Evolutionary conservation across 2,113 vertebrate genomes (phyloP), one percentile per base, ranked within the genome.

Genomic region (Macquaria ambigua): DNA sequence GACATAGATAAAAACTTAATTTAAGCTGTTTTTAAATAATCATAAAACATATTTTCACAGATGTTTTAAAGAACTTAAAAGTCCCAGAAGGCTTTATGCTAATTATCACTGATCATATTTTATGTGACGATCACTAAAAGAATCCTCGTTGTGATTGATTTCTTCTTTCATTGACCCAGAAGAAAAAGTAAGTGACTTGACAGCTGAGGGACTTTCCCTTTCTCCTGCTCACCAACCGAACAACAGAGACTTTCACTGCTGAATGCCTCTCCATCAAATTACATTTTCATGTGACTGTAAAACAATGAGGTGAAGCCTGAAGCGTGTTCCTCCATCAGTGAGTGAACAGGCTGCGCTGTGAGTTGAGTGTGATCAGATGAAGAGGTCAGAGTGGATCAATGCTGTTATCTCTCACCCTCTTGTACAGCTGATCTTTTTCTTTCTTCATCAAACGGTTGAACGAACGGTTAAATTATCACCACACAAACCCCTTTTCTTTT

Each of bases 341-440:
- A 67, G 11, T 20, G 4, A 55, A 69, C 50, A 56, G 28, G 2
- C 10, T 12, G 6, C 25, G 2, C 63, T 34, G 14, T 55, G 48
- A 76, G 66, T 28, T 5, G 15, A 89, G 4, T 79, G 70, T 21
- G 34, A 80, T 87, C 67, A 81, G 31, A 66, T 61, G 84, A 85
- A 55, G 62, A 73, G 53, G 28, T 88, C 81, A 71, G 58, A 69
- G 41, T 55, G 77, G 88, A 85, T 90, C 83, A 82, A 52, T 82
- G 82, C 58, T 69, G 16, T 83, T 84, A 85, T 90, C 87, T 76
- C 6, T 61, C 63, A 50, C 75, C 56, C 53, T 74, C 18, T 68
- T 43, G n/a, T 5, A 25, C 55, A 41, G 48, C 25, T 78, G 70
- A 81, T 77, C 18, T 64, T 62, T 39, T 58, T 50, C 50, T 69